Percentiles rank a stretch among this genome's conserved stretches.
Conservation (phyloP, 2,113 vertebrate species). For the Neofelis nebulosa region DNA sequence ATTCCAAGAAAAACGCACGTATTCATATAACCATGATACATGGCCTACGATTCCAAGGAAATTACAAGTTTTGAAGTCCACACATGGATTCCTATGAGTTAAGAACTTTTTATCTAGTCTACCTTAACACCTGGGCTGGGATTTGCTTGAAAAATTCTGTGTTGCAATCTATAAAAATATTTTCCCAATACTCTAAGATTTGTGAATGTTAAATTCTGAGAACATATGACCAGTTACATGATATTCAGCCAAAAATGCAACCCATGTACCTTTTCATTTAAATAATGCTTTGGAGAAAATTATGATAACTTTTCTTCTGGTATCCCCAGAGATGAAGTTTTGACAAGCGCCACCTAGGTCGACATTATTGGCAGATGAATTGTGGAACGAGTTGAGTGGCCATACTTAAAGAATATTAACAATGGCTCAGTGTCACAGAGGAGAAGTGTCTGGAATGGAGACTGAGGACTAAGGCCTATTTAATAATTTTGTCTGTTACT, state of each 20-base stretch:
- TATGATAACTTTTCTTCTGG: background rate
- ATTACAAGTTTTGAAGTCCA: background rate
- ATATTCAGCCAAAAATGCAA: background rate
- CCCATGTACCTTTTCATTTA: background rate
- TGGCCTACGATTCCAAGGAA: background rate
- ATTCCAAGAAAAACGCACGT: background rate
- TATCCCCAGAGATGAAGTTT: background rate
- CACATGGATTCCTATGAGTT: background rate
- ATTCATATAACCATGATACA: background rate
- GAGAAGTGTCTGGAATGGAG: background rate
- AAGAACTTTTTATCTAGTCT: constrained; percentile 13
- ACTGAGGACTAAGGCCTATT: background rate
- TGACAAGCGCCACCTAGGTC: background rate
- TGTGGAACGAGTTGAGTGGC: background rate
- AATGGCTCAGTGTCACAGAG: background rate
- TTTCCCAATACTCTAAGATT: background rate
- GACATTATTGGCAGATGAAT: constrained; percentile 5
- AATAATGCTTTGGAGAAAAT: background rate
- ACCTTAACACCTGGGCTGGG: background rate
- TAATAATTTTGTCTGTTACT: background rate
- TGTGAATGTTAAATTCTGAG: constrained; percentile 13
- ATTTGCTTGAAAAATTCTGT: constrained; percentile 16
- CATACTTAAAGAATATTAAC: constrained; percentile 37
- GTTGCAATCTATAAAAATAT: background rate
- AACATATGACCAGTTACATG: background rate